Evolutionary conservation across 1,140 invertebrate species (phyloP), one percentile per base, ranked within the genome.

Genomic region (Metopolophium dirhodum): DNA sequence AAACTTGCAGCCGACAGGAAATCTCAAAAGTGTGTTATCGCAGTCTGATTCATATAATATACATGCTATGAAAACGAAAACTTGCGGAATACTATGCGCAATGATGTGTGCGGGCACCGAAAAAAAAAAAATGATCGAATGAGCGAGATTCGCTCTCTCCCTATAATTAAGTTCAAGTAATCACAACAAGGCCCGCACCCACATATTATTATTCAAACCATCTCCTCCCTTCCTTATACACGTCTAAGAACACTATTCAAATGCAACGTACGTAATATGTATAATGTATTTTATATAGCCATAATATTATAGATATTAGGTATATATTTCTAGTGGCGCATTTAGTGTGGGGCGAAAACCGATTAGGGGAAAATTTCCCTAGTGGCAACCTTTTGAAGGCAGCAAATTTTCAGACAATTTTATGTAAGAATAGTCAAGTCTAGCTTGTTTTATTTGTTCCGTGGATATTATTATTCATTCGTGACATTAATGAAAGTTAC

Each of bases 11-110:
- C 37, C 26, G 83, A 85, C 83, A 85, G 83, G 83, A 85, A 85
- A 45, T 85, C 83, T 85, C 41, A 85, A 85, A 41, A 83, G 77
- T 41, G 0, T 45, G 83, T 85, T 85, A 85, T 85, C 83, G 61
- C 30, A 77, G 30, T 35, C 14, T n/a, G 30, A 77, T 77, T 77
- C n/a, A 14, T 77, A 77, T 77, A n/a, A 77, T n/a, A n/a, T 68
- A 68, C 61, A 68, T 30, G 8, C 4, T 14, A 68, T n/a, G 61
- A 68, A 77, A 77, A 77, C n/a, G 61, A n/a, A 77, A 77, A 77
- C 61, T n/a, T n/a, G 14, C 6, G 61, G 14, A 77, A 77, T 77
- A n/a, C 61, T 18, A 77, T 77, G 61, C 7, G 61, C 61, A 77
- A 77, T 77, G 61, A 77, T 77, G n/a, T 77, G 30, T 77, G n/a